These are phyloP conservation scores for Penaeus japonicus DNA, from an alignment of 1,140 invertebrate genomes.

Conservation along the genomic window DNA sequence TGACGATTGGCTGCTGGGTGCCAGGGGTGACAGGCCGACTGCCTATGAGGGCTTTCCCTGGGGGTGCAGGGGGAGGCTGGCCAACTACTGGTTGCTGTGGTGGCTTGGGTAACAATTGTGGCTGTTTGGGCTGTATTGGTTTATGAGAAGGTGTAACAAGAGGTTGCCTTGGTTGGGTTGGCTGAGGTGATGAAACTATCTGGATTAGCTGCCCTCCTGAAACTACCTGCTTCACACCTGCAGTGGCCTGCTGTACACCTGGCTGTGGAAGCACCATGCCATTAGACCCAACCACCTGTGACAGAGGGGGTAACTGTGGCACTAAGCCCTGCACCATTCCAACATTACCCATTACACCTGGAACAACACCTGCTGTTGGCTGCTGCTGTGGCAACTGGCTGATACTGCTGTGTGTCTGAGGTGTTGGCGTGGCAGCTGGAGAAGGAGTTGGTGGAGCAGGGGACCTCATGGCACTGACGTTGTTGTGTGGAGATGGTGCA, in stretches of 20 bases:
- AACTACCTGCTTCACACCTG: conserved; percentile 43
- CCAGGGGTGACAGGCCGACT: conserved; percentile 37
- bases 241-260: conserved; percentile 33
- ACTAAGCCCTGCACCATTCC: conserved; percentile 45
- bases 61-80: conserved; percentile 39
- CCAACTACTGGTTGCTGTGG: conserved; percentile 26
- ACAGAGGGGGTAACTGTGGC: conserved; percentile 38
- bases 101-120: conserved; percentile 46
- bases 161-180: conserved; percentile 39
- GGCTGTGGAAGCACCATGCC: conserved; percentile 49
- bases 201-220: conserved; percentile 45
- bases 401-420: conserved; percentile 39
- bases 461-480: conserved; percentile 28
- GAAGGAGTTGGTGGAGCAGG: conserved; percentile 50
- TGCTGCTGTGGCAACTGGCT: conserved; percentile 24
- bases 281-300: conserved; percentile 45
- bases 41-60: conserved; percentile 39
- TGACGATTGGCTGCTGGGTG: conserved; percentile 47
- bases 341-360: conserved; percentile 42
- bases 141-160: conserved; percentile 40
- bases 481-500: conserved; percentile 46
- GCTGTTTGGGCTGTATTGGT: conserved; percentile 52
- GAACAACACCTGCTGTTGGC: conserved; percentile 30
- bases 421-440: conserved; percentile 47
- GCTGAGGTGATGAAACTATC: conserved; percentile 48